Base-by-base conservation (phyloP, 2,113 vertebrate genomes). In the Tachysurus vachellii region DNA sequence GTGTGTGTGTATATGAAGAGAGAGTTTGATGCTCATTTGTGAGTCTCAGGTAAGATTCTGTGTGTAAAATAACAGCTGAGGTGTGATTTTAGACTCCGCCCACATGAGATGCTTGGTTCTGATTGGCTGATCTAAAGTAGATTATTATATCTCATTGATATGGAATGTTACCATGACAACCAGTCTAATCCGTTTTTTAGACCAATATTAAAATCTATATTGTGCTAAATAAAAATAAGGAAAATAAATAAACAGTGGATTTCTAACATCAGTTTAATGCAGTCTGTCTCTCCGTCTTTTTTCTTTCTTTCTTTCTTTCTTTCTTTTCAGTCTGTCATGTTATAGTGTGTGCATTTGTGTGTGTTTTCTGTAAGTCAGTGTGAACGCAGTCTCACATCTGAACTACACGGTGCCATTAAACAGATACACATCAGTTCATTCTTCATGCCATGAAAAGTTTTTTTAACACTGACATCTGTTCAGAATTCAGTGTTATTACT, bases 231-330 rank as follows among this genome's bases (percentile, higher is more conserved):
- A 14, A 56, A 56, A 56, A 56, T 12, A 56, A 56, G 54, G 16
- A 56, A 56, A 56, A 56, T 13, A 56, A 56, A n/a, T n/a, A n/a
- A n/a, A n/a, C n/a, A n/a, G n/a, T n/a, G n/a, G n/a, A n/a, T n/a
- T n/a, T n/a, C n/a, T n/a, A n/a, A n/a, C n/a, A n/a, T n/a, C n/a
- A n/a, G n/a, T n/a, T n/a, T n/a, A n/a, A n/a, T n/a, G n/a, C 36
- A 36, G 44, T 68, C 47, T 68, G 82, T 68, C 14, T 83, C 23
- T 70, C n/a, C n/a, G n/a, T n/a, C n/a, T n/a, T n/a, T n/a, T n/a
- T n/a, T n/a, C n/a, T n/a, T n/a, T n/a, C n/a, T n/a, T n/a, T n/a
- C n/a, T n/a, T n/a, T n/a, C n/a, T n/a, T n/a, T n/a, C n/a, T n/a
- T n/a, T n/a, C n/a, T n/a, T n/a, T n/a, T n/a, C n/a, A n/a, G n/a